Evolutionary conservation across 2,888 invertebrate species (phyloP).

Genomic region (Piscicola geometra): DNA sequence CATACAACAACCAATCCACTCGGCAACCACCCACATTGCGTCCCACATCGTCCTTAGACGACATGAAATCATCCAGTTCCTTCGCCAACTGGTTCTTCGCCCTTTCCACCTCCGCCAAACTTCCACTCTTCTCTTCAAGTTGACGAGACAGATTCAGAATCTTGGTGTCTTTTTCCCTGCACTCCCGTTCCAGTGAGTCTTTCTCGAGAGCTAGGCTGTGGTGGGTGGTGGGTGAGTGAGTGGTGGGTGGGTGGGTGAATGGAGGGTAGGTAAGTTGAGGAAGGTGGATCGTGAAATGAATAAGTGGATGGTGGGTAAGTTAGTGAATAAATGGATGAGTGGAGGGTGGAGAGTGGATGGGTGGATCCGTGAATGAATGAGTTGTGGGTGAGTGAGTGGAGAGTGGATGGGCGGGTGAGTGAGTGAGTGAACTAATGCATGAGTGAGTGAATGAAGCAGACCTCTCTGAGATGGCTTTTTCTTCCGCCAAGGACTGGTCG

Average conservation of each 20-base stretch:
- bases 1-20: too few relatives aligned
- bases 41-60: conserved; percentile 94
- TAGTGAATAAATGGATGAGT: too few relatives aligned
- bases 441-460: conserved; percentile 35
- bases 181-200: conserved; percentile 86
- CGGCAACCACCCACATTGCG: conserved; percentile 67
- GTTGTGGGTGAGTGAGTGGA: too few relatives aligned
- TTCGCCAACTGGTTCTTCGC: conserved; percentile 76
- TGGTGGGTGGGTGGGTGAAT: too few relatives aligned
- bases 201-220: conserved; percentile 71
- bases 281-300: too few relatives aligned
- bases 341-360: too few relatives aligned
- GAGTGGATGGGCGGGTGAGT: too few relatives aligned
- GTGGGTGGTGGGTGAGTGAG: background rate
- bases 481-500: conserved; percentile 70
- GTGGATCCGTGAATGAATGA: too few relatives aligned
- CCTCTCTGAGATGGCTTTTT: conserved; percentile 59
- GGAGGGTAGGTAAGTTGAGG: too few relatives aligned
- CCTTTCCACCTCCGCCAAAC: conserved; percentile 82
- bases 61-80: conserved; percentile 92
- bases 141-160: conserved; percentile 86
- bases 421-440: too few relatives aligned
- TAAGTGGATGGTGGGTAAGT: too few relatives aligned
- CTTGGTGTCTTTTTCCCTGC: conserved; percentile 92
- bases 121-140: conserved; percentile 81